Evolutionary conservation across 2,888 invertebrate species (phyloP).

Genomic region (Ormyrus pomaceus): DNA sequence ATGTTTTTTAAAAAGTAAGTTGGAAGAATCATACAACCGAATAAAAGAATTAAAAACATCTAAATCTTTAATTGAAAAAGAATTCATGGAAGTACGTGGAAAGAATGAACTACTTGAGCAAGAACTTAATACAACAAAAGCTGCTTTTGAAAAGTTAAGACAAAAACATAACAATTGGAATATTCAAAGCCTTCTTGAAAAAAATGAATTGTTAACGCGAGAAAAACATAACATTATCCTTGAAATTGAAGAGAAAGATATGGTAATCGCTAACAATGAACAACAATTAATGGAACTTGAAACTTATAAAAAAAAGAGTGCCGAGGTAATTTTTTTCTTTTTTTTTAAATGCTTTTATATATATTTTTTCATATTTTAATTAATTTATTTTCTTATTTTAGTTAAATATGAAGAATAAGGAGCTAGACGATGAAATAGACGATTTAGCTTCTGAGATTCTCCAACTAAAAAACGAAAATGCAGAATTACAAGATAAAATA

Average conservation of each 20-base stretch:
- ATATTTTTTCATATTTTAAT: background rate
- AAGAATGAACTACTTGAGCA: no score
- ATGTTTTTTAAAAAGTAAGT: slow-evolving; percentile 65
- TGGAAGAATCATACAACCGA: slow-evolving; percentile 70
- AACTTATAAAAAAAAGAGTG: slow-evolving; percentile 8
- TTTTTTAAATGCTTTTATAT: background rate
- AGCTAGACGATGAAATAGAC: slow-evolving; percentile 77
- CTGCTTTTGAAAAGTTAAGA: slow-evolving; percentile 53
- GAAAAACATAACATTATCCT: slow-evolving; percentile 68
- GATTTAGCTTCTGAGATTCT: slow-evolving; percentile 59
- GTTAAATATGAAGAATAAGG: slow-evolving; percentile 74
- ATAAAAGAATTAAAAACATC: slow-evolving; percentile 65
- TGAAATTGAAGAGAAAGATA: slow-evolving; percentile 71
- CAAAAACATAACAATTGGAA: slow-evolving; percentile 56
- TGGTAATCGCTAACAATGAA: no score
- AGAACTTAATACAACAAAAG: slow-evolving; percentile 60
- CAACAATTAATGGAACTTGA: no score
- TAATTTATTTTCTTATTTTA: slow-evolving; percentile 61
- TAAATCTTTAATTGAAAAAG: slow-evolving; percentile 60
- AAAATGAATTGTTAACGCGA: slow-evolving; percentile 61
- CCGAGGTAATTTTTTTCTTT: slow-evolving; percentile 39
- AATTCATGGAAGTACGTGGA: no score
- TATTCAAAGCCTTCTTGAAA: slow-evolving; percentile 55
- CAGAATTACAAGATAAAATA: slow-evolving; percentile 58
- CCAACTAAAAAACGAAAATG: slow-evolving; percentile 60